These are phyloP conservation scores for Corythoichthys intestinalis DNA, from an alignment of 2,113 vertebrate genomes.

Conservation along the genomic window DNA sequence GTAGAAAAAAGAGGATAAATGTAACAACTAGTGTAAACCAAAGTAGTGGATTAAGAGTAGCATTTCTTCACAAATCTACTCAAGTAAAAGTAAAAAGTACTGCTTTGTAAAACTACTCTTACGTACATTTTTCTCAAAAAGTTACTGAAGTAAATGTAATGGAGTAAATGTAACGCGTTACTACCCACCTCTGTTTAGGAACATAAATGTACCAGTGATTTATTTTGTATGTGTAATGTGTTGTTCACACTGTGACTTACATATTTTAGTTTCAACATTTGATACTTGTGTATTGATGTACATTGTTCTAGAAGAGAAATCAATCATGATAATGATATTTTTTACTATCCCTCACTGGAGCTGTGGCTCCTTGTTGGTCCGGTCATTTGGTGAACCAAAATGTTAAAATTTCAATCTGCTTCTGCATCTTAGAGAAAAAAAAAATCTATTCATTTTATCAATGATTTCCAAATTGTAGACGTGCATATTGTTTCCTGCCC, in stretches of 20 bases:
- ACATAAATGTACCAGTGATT: neutral
- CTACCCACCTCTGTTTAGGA: neutral
- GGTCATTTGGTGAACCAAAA: neutral
- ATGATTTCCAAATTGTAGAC: neutral
- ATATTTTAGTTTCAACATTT: neutral
- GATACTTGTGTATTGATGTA: neutral
- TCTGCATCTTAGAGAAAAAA: neutral
- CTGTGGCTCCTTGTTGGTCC: neutral
- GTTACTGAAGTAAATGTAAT: too few relatives aligned
- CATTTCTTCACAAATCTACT: too few relatives aligned
- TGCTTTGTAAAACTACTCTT: too few relatives aligned
- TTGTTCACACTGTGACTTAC: neutral
- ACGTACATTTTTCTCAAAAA: too few relatives aligned
- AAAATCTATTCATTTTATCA: neutral
- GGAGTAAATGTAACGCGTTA: too few relatives aligned
- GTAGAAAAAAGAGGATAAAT: too few relatives aligned
- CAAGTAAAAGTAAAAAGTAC: too few relatives aligned
- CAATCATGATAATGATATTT: neutral
- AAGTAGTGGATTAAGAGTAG: too few relatives aligned
- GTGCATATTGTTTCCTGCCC: neutral
- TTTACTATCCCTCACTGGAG: neutral
- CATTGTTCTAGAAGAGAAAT: neutral
- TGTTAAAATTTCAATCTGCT: neutral
- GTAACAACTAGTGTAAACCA: too few relatives aligned
- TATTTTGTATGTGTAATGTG: neutral